A percentile compares a stretch with the other conserved stretches of the same genome.
These are phyloP conservation scores for Galerucella pusilla DNA, from an alignment of 2,888 invertebrate genomes.

Conservation along the genomic window DNA sequence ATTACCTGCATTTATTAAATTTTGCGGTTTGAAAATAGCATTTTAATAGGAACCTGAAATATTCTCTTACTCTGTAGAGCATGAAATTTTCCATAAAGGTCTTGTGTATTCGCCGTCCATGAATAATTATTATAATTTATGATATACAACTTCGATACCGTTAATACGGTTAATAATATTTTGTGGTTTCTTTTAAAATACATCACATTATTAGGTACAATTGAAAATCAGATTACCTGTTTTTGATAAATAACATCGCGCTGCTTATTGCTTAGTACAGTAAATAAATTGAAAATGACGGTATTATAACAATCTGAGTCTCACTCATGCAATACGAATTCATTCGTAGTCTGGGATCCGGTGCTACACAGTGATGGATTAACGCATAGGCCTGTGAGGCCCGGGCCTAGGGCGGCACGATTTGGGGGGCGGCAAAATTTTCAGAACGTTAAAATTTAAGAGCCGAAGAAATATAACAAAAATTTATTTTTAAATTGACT, in stretches of 20 bases:
- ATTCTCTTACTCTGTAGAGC: slow-evolving; percentile 29
- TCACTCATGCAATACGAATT: background rate
- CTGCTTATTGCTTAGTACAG: background rate
- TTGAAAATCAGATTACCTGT: slow-evolving; percentile 11
- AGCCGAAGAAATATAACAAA: too few species aligned
- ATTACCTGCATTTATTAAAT: slow-evolving; percentile 28
- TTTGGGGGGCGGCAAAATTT: too few species aligned
- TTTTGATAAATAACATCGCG: background rate
- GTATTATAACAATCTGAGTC: background rate
- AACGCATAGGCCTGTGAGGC: too few species aligned
- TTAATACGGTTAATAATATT: slow-evolving; percentile 37
- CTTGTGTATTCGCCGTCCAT: slow-evolving; percentile 32
- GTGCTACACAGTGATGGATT: too few species aligned
- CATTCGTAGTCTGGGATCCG: background rate
- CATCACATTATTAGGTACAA: slow-evolving; percentile 20
- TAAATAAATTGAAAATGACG: background rate
- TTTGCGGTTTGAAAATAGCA: slow-evolving; percentile 29
- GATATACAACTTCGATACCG: slow-evolving; percentile 29
- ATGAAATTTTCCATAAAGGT: slow-evolving; percentile 33
- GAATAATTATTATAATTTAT: slow-evolving; percentile 36
- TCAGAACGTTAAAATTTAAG: too few species aligned
- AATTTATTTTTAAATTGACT: too few species aligned
- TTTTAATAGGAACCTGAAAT: slow-evolving; percentile 34
- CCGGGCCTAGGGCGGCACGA: too few species aligned
- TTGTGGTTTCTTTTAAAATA: slow-evolving; percentile 28